Evolutionary conservation across 2,888 invertebrate genomes (phyloP).

Genomic region (Ichneumoninae sp.): DNA sequence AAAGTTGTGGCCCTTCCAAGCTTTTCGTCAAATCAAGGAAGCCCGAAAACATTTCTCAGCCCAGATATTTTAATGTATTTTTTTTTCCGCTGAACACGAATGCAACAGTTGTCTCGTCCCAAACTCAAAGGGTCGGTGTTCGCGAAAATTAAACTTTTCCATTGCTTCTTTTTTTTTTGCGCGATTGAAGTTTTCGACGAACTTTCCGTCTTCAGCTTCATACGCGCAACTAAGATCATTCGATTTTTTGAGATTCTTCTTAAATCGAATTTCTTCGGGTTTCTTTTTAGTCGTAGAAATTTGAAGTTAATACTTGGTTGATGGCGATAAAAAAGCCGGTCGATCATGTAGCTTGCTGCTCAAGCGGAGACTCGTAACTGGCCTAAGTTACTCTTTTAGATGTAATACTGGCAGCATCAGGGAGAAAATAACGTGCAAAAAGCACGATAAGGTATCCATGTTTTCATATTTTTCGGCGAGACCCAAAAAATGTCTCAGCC

Average conservation of each 20-base stretch:
- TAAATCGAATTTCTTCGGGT: no score
- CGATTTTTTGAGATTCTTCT: no score
- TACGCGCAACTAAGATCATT: no score
- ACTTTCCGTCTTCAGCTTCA: no score
- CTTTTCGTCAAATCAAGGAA: background rate
- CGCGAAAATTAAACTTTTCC: background rate
- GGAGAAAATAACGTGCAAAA: background rate
- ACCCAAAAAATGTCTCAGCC: background rate
- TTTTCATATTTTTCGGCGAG: background rate
- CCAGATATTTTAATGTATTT: background rate
- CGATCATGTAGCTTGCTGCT: background rate
- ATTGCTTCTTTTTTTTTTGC: background rate
- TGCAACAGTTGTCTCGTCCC: background rate
- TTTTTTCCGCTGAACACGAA: background rate
- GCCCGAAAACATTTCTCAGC: background rate
- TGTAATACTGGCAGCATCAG: background rate
- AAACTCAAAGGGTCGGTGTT: background rate
- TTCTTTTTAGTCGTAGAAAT: no score
- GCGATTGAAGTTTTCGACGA: background rate
- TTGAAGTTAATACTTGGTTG: no score
- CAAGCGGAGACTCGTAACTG: background rate
- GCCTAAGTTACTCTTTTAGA: background rate
- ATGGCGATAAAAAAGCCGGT: background rate
- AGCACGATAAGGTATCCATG: no score
- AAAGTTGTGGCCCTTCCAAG: background rate